Percentiles rank a stretch among this genome's conserved stretches.
phyloP scores from a whole-genome alignment of 2,888 invertebrate species.

The Philopedon plagiatum region DNA sequence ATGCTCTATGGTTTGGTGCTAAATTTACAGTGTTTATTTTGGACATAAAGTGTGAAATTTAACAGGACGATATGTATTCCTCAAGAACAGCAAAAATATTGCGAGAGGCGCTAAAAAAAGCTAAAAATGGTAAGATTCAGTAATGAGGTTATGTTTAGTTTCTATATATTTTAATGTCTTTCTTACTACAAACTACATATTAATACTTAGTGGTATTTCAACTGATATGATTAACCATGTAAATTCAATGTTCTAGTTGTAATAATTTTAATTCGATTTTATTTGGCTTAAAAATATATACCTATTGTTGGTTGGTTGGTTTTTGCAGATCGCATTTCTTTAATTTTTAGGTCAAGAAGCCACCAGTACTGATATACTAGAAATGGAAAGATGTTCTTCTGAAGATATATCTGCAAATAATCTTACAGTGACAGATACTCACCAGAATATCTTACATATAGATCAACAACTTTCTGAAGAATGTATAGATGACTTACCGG shows the following conservation, averaged over 20 bases:
- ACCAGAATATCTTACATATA: neutral
- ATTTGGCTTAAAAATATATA: neutral
- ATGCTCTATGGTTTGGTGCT: neutral
- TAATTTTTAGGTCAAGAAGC: slow-evolving; percentile 2
- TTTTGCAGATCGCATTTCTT: slow-evolving; percentile 10
- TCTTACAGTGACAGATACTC: neutral
- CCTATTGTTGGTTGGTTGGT: slow-evolving; percentile 10
- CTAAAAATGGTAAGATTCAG: neutral
- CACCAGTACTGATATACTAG: neutral
- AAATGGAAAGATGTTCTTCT: neutral
- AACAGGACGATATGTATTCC: neutral
- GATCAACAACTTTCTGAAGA: slow-evolving; percentile 5
- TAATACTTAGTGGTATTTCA: neutral
- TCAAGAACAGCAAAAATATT: slow-evolving; percentile 1
- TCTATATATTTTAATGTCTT: neutral
- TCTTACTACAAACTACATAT: slow-evolving; percentile 4
- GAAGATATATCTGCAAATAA: neutral
- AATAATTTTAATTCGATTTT: neutral
- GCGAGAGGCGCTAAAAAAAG: neutral
- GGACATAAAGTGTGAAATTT: neutral
- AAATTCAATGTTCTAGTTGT: slow-evolving; percentile 7
- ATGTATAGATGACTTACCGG: neutral
- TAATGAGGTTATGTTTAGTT: slow-evolving; percentile 16
- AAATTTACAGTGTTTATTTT: neutral
- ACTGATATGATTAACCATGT: neutral